Conservation (phyloP, 1,140 invertebrate species). For the Triops cancriformis region DNA sequence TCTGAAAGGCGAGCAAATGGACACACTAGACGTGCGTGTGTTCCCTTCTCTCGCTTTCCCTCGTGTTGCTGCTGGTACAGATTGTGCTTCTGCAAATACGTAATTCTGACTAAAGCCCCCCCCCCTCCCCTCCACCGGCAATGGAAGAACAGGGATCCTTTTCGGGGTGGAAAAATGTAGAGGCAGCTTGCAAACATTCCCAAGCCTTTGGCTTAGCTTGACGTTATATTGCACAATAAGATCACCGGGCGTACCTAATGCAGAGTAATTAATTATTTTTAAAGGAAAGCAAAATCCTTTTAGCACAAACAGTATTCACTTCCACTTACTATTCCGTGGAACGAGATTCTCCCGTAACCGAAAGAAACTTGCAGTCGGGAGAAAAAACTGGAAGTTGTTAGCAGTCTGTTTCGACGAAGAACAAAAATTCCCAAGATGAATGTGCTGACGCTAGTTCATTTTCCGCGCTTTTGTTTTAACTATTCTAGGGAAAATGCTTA, state of each 20-base stretch:
- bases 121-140: background rate
- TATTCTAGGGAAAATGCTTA: no score
- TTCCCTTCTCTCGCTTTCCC: background rate
- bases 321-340: no score
- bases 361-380: no score
- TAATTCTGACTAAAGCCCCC: background rate
- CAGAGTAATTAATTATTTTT: conserved; percentile 8
- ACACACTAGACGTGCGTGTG: background rate
- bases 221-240: background rate
- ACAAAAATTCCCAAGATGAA: no score
- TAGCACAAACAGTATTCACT: background rate
- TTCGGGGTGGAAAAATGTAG: background rate
- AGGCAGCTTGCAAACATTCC: background rate
- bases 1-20: background rate
- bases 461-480: no score
- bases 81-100: background rate
- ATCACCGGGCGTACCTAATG: background rate
- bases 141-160: background rate
- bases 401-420: no score
- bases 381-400: no score
- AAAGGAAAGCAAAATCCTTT: background rate
- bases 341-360: no score
- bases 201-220: conserved; percentile 7
- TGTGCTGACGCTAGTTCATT: no score
- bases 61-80: background rate